Evolutionary conservation across 2,888 invertebrate genomes (phyloP).

Genomic region (Caradrina kadenii): DNA sequence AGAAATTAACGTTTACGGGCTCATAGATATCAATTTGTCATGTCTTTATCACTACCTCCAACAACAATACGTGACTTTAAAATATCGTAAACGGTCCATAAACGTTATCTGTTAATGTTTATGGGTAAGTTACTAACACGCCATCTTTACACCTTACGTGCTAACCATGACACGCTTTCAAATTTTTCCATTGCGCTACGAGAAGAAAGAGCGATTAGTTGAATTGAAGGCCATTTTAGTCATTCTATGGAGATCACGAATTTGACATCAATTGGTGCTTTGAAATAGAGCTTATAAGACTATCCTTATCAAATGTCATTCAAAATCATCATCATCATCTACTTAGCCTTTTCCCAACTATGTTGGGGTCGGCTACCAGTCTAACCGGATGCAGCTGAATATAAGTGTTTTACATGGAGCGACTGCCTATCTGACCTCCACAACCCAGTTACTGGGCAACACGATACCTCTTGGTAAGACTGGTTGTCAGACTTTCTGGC

Average conservation of each 20-base stretch:
- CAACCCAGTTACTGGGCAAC: too few relatives aligned
- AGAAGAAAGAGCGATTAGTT: constrained; percentile 25
- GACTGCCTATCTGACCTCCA: too few relatives aligned
- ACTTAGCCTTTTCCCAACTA: too few relatives aligned
- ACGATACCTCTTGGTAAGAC: too few relatives aligned
- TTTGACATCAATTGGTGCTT: neutral
- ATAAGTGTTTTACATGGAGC: too few relatives aligned
- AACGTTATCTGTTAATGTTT: constrained; percentile 57
- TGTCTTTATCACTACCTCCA: constrained; percentile 17
- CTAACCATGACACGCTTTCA: constrained; percentile 61
- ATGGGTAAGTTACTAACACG: constrained; percentile 45
- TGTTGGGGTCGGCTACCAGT: too few relatives aligned
- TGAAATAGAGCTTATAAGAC: too few relatives aligned
- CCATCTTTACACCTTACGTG: constrained; percentile 43
- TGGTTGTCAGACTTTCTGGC: too few relatives aligned
- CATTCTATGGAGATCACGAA: constrained; percentile 27
- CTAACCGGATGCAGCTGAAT: too few relatives aligned
- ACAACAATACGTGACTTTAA: constrained; percentile 58
- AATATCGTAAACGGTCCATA: constrained; percentile 53
- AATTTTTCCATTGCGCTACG: constrained; percentile 26
- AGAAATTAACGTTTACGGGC: neutral
- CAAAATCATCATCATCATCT: too few relatives aligned
- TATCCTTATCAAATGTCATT: too few relatives aligned
- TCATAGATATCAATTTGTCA: constrained; percentile 8
- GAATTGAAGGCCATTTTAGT: constrained; percentile 33